Conservation (phyloP, 1,140 invertebrate genomes). For the Gryllus bimaculatus region DNA sequence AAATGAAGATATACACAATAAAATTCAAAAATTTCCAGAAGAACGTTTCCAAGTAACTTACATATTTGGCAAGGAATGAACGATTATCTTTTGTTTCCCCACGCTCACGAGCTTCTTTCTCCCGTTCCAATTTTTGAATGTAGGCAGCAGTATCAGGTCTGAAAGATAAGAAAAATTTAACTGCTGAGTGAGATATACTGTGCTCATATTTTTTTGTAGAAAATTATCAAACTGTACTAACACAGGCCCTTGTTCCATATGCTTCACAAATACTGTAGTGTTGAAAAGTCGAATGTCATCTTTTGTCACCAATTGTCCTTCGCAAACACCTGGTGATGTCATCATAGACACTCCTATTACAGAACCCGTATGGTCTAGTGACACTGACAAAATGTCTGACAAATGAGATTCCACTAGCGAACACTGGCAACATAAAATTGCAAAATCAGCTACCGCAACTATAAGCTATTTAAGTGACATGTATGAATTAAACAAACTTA, state of each 20-base stretch:
- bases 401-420: slow-evolving; percentile 51
- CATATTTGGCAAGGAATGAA: slow-evolving; percentile 94
- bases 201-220: slow-evolving; percentile 23
- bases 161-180: slow-evolving; percentile 28
- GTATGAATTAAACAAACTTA: slow-evolving; percentile 37
- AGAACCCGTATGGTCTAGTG: slow-evolving; percentile 58
- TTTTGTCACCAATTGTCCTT: slow-evolving; percentile 31
- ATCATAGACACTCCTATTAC: slow-evolving; percentile 54
- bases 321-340: slow-evolving; percentile 33
- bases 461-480: slow-evolving; percentile 10
- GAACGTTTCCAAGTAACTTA: slow-evolving; percentile 47
- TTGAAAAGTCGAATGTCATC: slow-evolving; percentile 48
- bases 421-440: slow-evolving; percentile 39
- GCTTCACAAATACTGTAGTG: slow-evolving; percentile 60
- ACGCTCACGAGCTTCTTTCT: slow-evolving; percentile 78
- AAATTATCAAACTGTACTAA: slow-evolving; percentile 40
- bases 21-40: slow-evolving; percentile 12
- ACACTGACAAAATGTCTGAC: slow-evolving; percentile 59
- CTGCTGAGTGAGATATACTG: not conserved
- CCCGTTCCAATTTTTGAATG: slow-evolving; percentile 82
- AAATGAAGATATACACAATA: slow-evolving; percentile 17
- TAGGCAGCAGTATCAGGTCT: slow-evolving; percentile 87
- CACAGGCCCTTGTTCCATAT: slow-evolving; percentile 62
- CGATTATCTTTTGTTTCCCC: slow-evolving; percentile 86
- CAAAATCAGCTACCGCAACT: not conserved